Base-by-base conservation (phyloP, 2,888 invertebrate species). In the Galerucella nymphaeae region DNA sequence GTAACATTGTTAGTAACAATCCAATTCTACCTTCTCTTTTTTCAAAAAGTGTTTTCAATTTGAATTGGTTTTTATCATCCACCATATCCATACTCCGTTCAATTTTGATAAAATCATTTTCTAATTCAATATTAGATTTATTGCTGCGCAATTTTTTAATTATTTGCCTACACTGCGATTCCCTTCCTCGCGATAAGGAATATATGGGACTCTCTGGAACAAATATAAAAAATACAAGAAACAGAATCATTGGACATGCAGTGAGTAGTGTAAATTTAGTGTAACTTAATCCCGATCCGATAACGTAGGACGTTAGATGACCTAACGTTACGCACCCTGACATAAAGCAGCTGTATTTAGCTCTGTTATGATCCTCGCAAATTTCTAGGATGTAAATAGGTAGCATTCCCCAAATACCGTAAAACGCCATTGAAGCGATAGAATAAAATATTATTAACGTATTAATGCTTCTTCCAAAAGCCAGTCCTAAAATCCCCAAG, bases 401-500 rank as follows among this genome's bases (percentile, higher is more conserved):
- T 1, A 70, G 11, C 6, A 70, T 38, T 4, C 62, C 20, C 18
- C 18, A 62, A 18, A 38, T 14, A 10, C 68, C 68, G 10, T 10
- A 3, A 9, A 58, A 30, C 10, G 57, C 2, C 8, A 62, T 10
- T 13, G 38, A 16, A 41, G n/a, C n/a, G 2, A 68, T 6, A 30
- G 48, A 68, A 23, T 30, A 61, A 8, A 61, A 53, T 30, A 53
- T 41, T 8, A 62, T 53, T n/a, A 68, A 50, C 9, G 41, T 30
- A 38, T 45, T 61, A 13, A 80, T 61, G 6, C 50, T 58, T 2
- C 61, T 70, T 10, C 77, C 75, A n/a, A 78, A 77, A 0, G 77
- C 74, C 5, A 74, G 10, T 0, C 70, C 61, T 2, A 75, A 13
- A 30, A 75, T 55, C 1, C 78, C 93, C 0, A 91, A 50, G 23